Evolutionary conservation across 2,797 vertebrate genomes (phyloP), one percentile per base, ranked within the genome.

Genomic region (Scomberomorus guttatus): DNA sequence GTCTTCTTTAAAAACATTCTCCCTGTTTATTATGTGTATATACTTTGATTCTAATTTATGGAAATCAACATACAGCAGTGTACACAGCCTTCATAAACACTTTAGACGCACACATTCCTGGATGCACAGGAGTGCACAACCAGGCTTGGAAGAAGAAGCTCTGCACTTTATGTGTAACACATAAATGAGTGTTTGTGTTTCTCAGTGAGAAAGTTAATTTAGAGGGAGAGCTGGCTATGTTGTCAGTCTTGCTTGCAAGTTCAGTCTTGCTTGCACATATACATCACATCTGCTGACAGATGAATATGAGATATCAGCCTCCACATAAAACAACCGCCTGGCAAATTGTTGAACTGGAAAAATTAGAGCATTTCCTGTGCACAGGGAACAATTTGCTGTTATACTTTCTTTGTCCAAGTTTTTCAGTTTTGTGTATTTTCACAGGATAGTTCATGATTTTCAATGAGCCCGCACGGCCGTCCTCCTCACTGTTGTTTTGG

Each of bases 261-360:
- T 78, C 65, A n/a, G 59, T 79, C 87, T 54, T 83, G 87, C 71
- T 75, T 89, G 81, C 61, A 77, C 72, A 78, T 57, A 18, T 73
- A 59, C 60, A 66, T 83, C 80, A 84, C 75, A 85, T 84, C 79
- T 87, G 75, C 78, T 88, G 80, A 84, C 70, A 74, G 66, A 57
- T 68, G 46, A 79, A 77, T 32, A 34, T 14, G 67, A 75, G 54
- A 75, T 52, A 75, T 77, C 77, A 72, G 27, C 59, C 51, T 75
- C 48, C 66, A 75, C 51, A 46, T 56, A 44, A 86, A 89, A 80
- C 27, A 77, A 44, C 70, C 59, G 79, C 62, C 17, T 71, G 71
- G 72, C 34, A 78, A 79, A 73, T 67, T 51, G 75, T 57, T 63
- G 39, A 72, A 65, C 25, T 70, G 71, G 65, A 79, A 65, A 80